Conservation (phyloP, 2,797 vertebrate species). For the Hydrocynus forskahlii region DNA sequence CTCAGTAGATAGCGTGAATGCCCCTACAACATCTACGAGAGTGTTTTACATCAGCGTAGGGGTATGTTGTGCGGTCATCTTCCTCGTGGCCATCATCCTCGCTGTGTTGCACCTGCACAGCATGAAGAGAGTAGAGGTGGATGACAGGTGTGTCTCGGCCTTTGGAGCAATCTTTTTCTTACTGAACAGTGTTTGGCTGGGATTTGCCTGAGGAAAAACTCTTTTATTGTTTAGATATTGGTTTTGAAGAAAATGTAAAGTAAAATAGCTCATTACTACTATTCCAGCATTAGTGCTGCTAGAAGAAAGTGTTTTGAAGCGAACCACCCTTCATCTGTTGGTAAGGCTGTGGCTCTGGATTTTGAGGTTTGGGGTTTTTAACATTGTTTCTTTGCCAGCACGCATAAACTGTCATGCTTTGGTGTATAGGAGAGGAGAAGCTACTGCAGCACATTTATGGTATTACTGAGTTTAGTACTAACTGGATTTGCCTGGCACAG, state of each 20-base stretch:
- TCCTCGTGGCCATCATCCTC: constrained; percentile 96
- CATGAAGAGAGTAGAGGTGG: constrained; percentile 97
- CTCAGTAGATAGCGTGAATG: constrained; percentile 84
- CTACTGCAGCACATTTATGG: neutral
- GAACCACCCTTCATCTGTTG: too few relatives aligned
- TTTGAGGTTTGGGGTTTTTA: too few relatives aligned
- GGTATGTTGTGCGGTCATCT: constrained; percentile 97
- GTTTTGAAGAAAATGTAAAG: neutral
- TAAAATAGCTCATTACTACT: neutral
- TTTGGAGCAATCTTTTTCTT: neutral
- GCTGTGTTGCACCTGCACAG: constrained; percentile 98
- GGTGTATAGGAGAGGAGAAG: neutral
- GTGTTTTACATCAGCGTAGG: constrained; percentile 99
- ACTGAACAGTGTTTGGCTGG: neutral
- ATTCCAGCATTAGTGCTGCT: too few relatives aligned
- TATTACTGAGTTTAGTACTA: neutral
- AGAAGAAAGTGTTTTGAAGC: too few relatives aligned
- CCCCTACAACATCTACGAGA: constrained; percentile 94
- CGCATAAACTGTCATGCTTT: neutral
- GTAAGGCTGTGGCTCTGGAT: too few relatives aligned
- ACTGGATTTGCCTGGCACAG: neutral
- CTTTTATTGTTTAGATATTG: neutral
- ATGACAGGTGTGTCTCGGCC: constrained; percentile 86
- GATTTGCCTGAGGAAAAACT: neutral
- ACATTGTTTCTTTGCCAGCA: too few relatives aligned